Evolutionary conservation across 2,888 invertebrate species (phyloP).

Genomic region (Cephonodes hylas): DNA sequence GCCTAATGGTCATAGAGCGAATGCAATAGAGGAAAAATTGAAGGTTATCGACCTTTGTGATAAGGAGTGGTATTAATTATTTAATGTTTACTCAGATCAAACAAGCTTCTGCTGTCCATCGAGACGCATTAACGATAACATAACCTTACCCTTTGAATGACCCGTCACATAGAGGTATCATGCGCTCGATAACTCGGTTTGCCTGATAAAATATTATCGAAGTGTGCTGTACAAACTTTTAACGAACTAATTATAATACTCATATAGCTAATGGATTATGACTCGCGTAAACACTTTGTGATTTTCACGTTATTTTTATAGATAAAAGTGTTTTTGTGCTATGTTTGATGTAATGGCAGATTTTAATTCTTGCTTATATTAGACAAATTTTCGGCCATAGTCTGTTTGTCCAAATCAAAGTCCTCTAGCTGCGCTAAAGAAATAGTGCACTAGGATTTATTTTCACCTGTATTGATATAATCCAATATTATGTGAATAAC

Average conservation of each 20-base stretch:
- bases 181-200: not conserved
- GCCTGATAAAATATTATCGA: constrained; percentile 10
- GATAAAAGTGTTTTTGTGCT: too few species aligned
- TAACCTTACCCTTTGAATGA: constrained; percentile 14
- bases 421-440: too few species aligned
- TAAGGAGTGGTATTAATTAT: not conserved
- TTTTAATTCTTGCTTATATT: too few species aligned
- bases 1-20: not conserved
- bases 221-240: constrained; percentile 7
- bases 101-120: constrained; percentile 4
- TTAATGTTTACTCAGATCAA: constrained; percentile 1
- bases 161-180: constrained; percentile 11
- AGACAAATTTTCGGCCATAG: too few species aligned
- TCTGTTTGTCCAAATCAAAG: too few species aligned
- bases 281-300: not conserved
- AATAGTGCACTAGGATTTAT: too few species aligned
- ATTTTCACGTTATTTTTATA: not conserved
- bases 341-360: too few species aligned
- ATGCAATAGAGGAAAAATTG: not conserved
- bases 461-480: too few species aligned
- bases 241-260: not conserved
- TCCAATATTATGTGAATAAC: too few species aligned
- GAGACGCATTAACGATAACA: constrained; percentile 5
- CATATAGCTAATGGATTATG: not conserved
- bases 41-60: not conserved